Percentiles rank a stretch among this genome's conserved stretches.
Evolutionary conservation across 2,797 vertebrate genomes (phyloP).

Genomic region (Chelon labrosus): DNA sequence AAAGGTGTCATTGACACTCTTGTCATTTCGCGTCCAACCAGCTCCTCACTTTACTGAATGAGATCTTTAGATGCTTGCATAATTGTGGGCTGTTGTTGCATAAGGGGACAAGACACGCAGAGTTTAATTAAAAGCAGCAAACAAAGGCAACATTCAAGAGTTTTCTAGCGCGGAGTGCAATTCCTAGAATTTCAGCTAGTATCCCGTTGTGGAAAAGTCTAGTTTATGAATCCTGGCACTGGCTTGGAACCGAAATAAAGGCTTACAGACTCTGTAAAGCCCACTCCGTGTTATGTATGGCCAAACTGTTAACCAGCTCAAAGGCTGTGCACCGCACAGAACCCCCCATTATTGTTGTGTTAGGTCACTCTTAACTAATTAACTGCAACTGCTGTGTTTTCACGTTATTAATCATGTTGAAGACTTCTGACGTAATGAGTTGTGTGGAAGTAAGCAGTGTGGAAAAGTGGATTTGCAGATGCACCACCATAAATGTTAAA

Average conservation of each 20-base stretch:
- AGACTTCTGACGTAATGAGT: conserved; percentile 12
- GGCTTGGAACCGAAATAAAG: conserved; percentile 54
- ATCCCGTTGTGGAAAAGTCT: conserved; percentile 52
- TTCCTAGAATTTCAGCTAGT: conserved; percentile 69
- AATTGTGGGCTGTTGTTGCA: conserved; percentile 68
- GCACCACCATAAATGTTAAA: background rate
- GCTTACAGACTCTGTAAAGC: conserved; percentile 2
- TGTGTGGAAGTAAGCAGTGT: background rate
- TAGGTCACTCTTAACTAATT: conserved; percentile 36
- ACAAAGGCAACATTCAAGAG: conserved; percentile 80
- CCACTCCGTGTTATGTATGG: conserved; percentile 33
- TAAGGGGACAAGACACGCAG: conserved; percentile 59
- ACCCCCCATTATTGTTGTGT: conserved; percentile 17
- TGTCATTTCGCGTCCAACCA: conserved; percentile 12
- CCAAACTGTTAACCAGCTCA: conserved; percentile 36
- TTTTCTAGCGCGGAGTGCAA: conserved; percentile 39
- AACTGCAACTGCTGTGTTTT: conserved; percentile 10
- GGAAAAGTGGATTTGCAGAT: conserved; percentile 21
- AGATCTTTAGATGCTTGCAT: conserved; percentile 65
- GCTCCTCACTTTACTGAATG: conserved; percentile 26
- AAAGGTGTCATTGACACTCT: conserved; percentile 27
- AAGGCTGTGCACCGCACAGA: conserved; percentile 27
- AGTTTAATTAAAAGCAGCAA: conserved; percentile 77
- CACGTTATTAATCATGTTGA: conserved; percentile 4
- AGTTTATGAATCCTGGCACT: conserved; percentile 48